A percentile compares a stretch with the other conserved stretches of the same genome.
These are phyloP conservation scores for Temnothorax rugatulus DNA, from an alignment of 2,888 invertebrate species.

Conservation along the genomic window DNA sequence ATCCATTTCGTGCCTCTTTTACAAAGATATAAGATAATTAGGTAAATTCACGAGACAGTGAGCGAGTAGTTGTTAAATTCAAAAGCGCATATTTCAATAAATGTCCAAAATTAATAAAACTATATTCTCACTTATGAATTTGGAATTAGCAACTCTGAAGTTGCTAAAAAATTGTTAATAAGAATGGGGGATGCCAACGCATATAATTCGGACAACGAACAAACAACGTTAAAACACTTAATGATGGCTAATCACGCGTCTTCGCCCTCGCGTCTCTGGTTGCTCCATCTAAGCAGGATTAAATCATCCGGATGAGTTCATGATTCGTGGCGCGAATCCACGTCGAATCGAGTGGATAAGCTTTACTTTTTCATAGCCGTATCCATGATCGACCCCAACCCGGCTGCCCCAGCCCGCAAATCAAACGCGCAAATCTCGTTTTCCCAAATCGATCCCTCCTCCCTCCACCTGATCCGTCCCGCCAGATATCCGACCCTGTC, in stretches of 20 bases:
- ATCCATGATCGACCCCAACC: constrained; percentile 51
- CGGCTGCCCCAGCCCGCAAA: constrained; percentile 51
- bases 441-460: constrained; percentile 56
- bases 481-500: constrained; percentile 30
- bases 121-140: not conserved
- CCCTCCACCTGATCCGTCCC: not conserved
- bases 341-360: constrained; percentile 47
- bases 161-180: not conserved
- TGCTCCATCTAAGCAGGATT: constrained; percentile 49
- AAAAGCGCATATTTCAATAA: not conserved
- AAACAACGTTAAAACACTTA: not conserved
- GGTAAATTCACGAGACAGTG: not conserved
- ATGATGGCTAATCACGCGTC: constrained; percentile 20
- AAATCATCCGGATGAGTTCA: constrained; percentile 55
- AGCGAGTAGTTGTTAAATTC: not conserved
- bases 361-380: constrained; percentile 58
- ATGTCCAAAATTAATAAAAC: not conserved
- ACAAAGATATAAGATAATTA: not conserved
- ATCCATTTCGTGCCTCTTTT: not conserved
- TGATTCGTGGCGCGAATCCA: constrained; percentile 42
- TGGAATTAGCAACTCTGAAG: not conserved
- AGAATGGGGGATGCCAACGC: not conserved
- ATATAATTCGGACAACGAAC: not conserved
- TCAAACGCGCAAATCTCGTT: constrained; percentile 66
- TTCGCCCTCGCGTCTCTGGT: not conserved